These are phyloP conservation scores for Lingula anatina DNA, from an alignment of 2,888 invertebrate genomes.

Conservation along the genomic window DNA sequence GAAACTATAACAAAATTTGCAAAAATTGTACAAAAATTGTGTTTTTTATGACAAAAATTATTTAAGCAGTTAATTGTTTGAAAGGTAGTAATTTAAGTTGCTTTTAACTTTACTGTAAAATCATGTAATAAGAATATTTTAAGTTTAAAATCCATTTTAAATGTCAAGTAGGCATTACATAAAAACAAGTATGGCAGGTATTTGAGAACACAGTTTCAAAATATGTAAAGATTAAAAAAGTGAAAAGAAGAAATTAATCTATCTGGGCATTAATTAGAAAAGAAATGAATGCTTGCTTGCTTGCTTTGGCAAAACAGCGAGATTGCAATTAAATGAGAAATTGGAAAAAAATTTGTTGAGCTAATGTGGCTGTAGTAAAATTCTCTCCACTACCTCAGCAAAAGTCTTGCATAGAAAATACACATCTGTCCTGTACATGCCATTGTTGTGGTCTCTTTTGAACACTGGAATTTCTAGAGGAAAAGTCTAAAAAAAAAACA, in stretches of 20 bases:
- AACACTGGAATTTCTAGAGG: conserved; percentile 39
- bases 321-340: too few species aligned
- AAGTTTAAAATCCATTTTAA: too few species aligned
- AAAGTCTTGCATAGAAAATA: conserved; percentile 39
- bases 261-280: too few species aligned
- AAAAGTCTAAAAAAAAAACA: conserved; percentile 29
- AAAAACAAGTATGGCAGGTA: too few species aligned
- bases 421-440: conserved; percentile 35
- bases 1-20: conserved; percentile 55
- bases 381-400: conserved; percentile 43
- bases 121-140: not conserved
- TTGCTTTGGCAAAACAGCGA: too few species aligned
- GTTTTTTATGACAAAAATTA: conserved; percentile 2
- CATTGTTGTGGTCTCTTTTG: conserved; percentile 37
- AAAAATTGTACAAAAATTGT: conserved; percentile 58
- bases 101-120: not conserved
- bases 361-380: too few species aligned
- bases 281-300: too few species aligned
- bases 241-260: too few species aligned
- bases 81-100: not conserved
- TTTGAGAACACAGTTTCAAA: too few species aligned
- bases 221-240: too few species aligned
- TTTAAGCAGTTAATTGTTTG: not conserved
- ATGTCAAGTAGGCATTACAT: too few species aligned
- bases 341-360: too few species aligned